Conservation (phyloP, 2,888 invertebrate genomes). For the Ligdia adustata region DNA sequence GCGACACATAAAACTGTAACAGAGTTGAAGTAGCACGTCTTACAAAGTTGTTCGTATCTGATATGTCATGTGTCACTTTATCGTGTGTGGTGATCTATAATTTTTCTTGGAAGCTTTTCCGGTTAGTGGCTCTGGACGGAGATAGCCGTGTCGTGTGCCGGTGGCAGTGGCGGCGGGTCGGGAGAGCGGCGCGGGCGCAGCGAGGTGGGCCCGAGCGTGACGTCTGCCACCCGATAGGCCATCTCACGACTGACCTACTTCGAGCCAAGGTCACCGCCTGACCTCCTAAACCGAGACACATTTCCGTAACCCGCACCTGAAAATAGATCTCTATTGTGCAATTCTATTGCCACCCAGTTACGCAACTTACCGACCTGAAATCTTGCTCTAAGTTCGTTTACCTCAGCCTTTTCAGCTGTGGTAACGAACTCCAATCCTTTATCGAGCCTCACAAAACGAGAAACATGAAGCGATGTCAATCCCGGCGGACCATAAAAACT, state of each 20-base stretch:
- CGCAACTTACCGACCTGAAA: conserved; percentile 21
- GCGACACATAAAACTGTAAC: conserved; percentile 1
- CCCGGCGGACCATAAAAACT: conserved; percentile 34
- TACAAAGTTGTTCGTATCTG: conserved; percentile 25
- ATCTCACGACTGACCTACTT: conserved; percentile 82
- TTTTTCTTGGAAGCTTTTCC: conserved; percentile 18
- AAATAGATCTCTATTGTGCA: conserved; percentile 45
- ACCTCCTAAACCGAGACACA: conserved; percentile 71
- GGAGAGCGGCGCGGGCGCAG: conserved; percentile 16
- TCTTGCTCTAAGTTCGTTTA: conserved; percentile 20
- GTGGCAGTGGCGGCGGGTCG: conserved; percentile 28
- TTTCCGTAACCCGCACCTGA: conserved; percentile 60
- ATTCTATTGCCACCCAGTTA: conserved; percentile 18
- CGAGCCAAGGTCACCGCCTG: conserved; percentile 77
- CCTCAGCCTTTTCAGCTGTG: conserved; percentile 29
- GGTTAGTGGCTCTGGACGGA: conserved; percentile 9
- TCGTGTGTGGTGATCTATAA: conserved; percentile 7
- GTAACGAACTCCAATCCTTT: conserved; percentile 6
- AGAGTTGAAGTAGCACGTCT: conserved; percentile 5
- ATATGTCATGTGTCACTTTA: conserved; percentile 17
- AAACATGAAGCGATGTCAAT: conserved; percentile 26
- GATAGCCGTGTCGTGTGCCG: conserved; percentile 20
- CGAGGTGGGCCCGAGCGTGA: conserved; percentile 72
- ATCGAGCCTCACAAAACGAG: conserved; percentile 13
- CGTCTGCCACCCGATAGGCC: conserved; percentile 81